Percentiles rank a stretch among this genome's conserved stretches.
Evolutionary conservation across 1,140 invertebrate species (phyloP).

Genomic region (Catajapyx aquilonaris): DNA sequence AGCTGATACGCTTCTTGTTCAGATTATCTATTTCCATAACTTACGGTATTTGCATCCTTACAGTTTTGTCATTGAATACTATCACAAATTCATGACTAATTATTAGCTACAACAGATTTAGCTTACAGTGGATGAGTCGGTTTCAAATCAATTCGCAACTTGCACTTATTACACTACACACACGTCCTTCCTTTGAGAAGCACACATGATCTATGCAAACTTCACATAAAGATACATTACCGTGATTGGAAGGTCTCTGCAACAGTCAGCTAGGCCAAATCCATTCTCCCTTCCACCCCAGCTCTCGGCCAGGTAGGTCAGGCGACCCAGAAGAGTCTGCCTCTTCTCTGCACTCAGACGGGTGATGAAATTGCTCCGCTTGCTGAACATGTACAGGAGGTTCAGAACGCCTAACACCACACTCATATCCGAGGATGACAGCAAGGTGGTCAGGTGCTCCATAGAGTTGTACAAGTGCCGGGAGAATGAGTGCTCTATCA

Average conservation of each 20-base stretch:
- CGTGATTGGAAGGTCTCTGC: slow-evolving; percentile 31
- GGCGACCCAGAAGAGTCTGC: slow-evolving; percentile 46
- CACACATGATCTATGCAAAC: too few relatives aligned
- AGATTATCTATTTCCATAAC: too few relatives aligned
- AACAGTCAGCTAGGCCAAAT: slow-evolving; percentile 65
- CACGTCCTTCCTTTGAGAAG: too few relatives aligned
- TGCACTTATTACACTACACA: too few relatives aligned
- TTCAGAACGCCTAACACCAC: slow-evolving; percentile 71
- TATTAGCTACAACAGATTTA: too few relatives aligned
- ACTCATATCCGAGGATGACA: slow-evolving; percentile 68
- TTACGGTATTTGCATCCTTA: too few relatives aligned
- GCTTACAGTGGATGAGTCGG: too few relatives aligned
- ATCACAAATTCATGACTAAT: too few relatives aligned
- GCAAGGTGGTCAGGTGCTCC: slow-evolving; percentile 62
- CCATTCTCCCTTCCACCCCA: slow-evolving; percentile 84
- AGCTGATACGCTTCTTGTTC: too few relatives aligned
- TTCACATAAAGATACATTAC: too few relatives aligned
- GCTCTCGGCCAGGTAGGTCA: slow-evolving; percentile 63
- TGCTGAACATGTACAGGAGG: slow-evolving; percentile 79
- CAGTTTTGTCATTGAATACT: too few relatives aligned
- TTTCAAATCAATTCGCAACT: too few relatives aligned
- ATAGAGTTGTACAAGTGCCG: slow-evolving; percentile 78
- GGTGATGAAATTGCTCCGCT: slow-evolving; percentile 75
- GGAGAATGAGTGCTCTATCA: slow-evolving; percentile 81
- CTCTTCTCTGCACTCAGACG: slow-evolving; percentile 50